These are phyloP conservation scores for Microtus richardsoni DNA, from an alignment of 2,113 vertebrate genomes.

Conservation along the genomic window DNA sequence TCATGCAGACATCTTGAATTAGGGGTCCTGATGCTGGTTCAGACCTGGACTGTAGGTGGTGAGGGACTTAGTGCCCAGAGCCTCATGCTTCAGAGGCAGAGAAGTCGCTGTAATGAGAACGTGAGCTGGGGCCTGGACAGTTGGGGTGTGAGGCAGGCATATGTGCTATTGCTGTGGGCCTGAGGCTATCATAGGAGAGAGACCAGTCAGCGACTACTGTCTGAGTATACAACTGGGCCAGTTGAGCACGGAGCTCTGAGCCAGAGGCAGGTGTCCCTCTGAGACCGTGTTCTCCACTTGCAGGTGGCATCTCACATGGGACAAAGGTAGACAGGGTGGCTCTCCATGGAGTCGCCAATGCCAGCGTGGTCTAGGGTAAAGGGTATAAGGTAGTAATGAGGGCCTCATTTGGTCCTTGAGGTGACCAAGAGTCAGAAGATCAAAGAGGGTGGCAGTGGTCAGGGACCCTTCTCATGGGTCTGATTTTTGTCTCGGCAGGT, in stretches of 20 bases:
- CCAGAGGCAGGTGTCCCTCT: too few relatives aligned
- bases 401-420: neutral
- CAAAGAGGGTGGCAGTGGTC: too few relatives aligned
- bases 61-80: neutral
- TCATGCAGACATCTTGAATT: neutral
- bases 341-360: neutral
- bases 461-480: neutral
- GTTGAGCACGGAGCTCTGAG: neutral
- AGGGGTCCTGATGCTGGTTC: neutral
- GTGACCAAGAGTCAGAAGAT: neutral
- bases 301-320: neutral
- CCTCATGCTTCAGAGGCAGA: neutral
- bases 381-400: neutral
- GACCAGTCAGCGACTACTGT: neutral
- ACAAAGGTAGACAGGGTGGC: neutral
- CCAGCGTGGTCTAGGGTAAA: neutral
- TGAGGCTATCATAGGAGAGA: neutral
- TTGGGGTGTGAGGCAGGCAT: neutral
- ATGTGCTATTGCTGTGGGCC: neutral
- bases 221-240: neutral
- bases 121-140: neutral
- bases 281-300: too few relatives aligned
- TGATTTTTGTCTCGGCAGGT: conserved; percentile 87
- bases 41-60: neutral
- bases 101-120: too few relatives aligned